Evolutionary conservation across 2,113 vertebrate genomes (phyloP).

Genomic region (Pseudolaguvia tuberculata): DNA sequence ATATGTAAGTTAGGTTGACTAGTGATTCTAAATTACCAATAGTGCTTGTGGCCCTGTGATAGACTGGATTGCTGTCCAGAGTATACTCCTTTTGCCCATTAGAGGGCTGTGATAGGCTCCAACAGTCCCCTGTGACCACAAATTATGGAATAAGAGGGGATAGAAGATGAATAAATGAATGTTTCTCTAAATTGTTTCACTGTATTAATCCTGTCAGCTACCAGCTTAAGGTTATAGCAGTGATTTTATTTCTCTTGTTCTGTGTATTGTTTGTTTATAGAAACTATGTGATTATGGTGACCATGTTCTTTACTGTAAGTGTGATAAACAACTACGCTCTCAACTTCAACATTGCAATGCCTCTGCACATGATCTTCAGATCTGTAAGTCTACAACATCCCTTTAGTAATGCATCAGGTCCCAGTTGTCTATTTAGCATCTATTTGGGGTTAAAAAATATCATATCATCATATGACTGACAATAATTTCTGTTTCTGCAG

Average conservation of each 20-base stretch:
- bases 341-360: constrained; percentile 95
- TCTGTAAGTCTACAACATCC: constrained; percentile 75
- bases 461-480: neutral
- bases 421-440: neutral
- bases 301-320: constrained; percentile 96
- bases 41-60: too few species aligned
- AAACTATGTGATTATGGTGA: constrained; percentile 88
- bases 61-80: too few species aligned
- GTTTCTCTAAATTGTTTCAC: too few species aligned
- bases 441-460: neutral
- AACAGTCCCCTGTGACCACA: too few species aligned
- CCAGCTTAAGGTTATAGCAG: neutral
- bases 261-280: constrained; percentile 56
- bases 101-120: too few species aligned
- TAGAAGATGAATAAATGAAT: neutral
- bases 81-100: too few species aligned
- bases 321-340: constrained; percentile 97
- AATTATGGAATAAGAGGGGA: too few species aligned
- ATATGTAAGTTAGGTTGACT: too few species aligned
- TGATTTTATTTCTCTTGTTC: neutral
- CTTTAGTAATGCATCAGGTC: neutral
- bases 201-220: too few species aligned
- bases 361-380: constrained; percentile 97
- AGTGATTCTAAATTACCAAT: too few species aligned
- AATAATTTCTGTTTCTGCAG: constrained; percentile 61